Evolutionary conservation across 1,140 invertebrate species (phyloP), one percentile per base, ranked within the genome.

Genomic region (Mesaphorura yosii): DNA sequence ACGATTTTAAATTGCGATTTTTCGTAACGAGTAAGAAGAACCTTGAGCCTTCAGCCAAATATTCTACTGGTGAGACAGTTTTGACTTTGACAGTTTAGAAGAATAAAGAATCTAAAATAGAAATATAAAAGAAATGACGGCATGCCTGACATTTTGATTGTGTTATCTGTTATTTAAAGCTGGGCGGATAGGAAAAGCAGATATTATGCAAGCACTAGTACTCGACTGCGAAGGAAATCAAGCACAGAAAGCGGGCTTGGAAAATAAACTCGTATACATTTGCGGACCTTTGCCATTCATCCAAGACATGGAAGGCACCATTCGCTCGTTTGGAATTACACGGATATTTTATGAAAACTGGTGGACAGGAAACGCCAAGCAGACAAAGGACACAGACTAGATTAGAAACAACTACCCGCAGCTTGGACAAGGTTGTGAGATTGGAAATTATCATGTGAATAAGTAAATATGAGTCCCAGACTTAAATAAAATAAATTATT

Each of bases 201-300:
- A 58, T 19, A 20, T 49, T 23, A 25, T 25, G 17, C n/a, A 41
- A 17, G 22, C n/a, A n/a, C n/a, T n/a, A n/a, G n/a, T 31, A 7
- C 49, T 53, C 19, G 44, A 38, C 4, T 20, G n/a, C n/a, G 31
- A 34, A 10, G 10, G 45, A 15, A 25, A 20, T 19, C 6, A 6
- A 3, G 23, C 19, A 34, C 27, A 20, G 19, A 26, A 49, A 42
- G 37, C 23, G 22, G n/a, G 34, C 15, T n/a, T 17, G 20, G 19
- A n/a, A 31, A 50, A 39, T 7, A 19, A 29, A 10, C 26, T 12
- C n/a, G 38, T 42, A 15, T 59, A 55, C 25, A 48, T 59, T n/a
- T 59, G 57, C 49, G 57, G 57, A 20, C 57, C 57, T 15, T 38
- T 45, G 17, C 38, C 42, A 1, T 55, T 59, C 52, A 55, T 55